phyloP scores from a whole-genome alignment of 1,140 invertebrate genomes.

The Hylaeus anthracinus region DNA sequence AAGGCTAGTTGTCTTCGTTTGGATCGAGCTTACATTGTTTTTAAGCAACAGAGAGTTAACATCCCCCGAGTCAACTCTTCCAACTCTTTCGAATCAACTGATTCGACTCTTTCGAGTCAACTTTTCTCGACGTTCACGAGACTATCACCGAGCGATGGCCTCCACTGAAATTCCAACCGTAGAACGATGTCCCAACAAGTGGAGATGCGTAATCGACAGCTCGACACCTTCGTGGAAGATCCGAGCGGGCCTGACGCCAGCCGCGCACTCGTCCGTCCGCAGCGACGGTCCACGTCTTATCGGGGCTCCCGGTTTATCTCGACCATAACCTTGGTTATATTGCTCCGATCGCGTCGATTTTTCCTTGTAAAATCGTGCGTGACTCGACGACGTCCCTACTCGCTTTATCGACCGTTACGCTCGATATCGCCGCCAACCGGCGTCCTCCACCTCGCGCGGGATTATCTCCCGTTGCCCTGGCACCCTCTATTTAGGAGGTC shows the following conservation, averaged over 20 bases:
- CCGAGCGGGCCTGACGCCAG: conserved; percentile 60
- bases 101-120: too few relatives aligned
- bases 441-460: neutral
- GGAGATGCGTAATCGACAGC: conserved; percentile 7
- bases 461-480: conserved; percentile 7
- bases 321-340: conserved; percentile 72
- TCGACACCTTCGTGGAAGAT: conserved; percentile 39
- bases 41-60: too few relatives aligned
- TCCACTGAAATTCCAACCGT: conserved; percentile 10
- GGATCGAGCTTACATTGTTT: too few relatives aligned
- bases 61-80: too few relatives aligned
- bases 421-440: neutral
- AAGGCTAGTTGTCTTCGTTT: too few relatives aligned
- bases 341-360: conserved; percentile 33
- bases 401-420: neutral
- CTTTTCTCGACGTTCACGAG: too few relatives aligned
- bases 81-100: too few relatives aligned
- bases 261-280: conserved; percentile 56
- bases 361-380: neutral
- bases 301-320: conserved; percentile 70
- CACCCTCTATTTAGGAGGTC: neutral
- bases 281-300: conserved; percentile 64
- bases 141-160: neutral
- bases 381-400: neutral
- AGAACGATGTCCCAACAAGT: too few relatives aligned